Conservation (phyloP, 92 coral and sea anemone genomes). For the Palythoa grandiflora region DNA sequence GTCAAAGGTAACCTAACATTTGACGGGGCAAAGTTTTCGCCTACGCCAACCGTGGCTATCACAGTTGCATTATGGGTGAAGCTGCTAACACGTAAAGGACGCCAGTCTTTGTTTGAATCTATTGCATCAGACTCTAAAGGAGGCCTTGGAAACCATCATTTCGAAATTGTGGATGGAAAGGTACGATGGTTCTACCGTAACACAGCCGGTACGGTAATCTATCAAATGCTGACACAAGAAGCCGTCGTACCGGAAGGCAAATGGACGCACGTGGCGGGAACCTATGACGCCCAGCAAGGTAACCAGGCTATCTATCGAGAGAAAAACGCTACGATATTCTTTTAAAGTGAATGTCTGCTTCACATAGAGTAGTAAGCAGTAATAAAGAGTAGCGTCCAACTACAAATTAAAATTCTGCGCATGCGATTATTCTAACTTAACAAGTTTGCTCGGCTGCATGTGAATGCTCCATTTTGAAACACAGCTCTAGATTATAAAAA, state of each 20-base stretch:
- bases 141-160: conserved; percentile 73
- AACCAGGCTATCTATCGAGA: not conserved
- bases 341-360: too few relatives aligned
- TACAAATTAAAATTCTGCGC: too few relatives aligned
- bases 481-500: too few relatives aligned
- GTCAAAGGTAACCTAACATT: conserved; percentile 78
- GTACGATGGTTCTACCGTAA: conserved; percentile 79
- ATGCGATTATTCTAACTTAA: too few relatives aligned
- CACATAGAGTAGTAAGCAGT: too few relatives aligned
- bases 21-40: conserved; percentile 72
- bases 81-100: conserved; percentile 56
- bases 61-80: conserved; percentile 87
- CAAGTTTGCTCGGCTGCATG: too few relatives aligned
- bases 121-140: conserved; percentile 56
- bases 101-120: conserved; percentile 78
- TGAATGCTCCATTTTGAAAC: too few relatives aligned
- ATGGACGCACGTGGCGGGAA: conserved; percentile 87
- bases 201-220: conserved; percentile 59
- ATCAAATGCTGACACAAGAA: conserved; percentile 58
- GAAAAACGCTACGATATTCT: too few relatives aligned
- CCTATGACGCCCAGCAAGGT: conserved; percentile 78
- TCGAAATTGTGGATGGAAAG: conserved; percentile 74
- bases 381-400: too few relatives aligned
- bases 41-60: conserved; percentile 75
- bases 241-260: conserved; percentile 66